These are phyloP conservation scores for Trinorchestia longiramus DNA, from an alignment of 1,140 invertebrate species.

Conservation along the genomic window DNA sequence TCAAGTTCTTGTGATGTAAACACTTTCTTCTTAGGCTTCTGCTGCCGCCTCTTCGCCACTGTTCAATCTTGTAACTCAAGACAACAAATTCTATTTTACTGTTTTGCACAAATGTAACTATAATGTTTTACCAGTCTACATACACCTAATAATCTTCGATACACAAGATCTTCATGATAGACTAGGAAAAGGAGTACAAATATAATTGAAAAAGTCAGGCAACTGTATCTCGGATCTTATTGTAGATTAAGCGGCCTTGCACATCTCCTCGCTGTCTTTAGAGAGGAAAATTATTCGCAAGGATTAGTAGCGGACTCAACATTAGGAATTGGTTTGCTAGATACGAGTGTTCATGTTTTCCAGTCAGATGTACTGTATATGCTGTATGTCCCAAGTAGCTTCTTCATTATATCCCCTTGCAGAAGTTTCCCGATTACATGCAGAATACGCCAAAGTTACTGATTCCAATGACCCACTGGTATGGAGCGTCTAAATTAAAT, in stretches of 20 bases:
- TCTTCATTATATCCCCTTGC: too few relatives aligned
- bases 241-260: background rate
- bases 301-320: background rate
- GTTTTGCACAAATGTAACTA: background rate
- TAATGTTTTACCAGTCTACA: background rate
- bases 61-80: background rate
- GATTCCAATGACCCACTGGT: too few relatives aligned
- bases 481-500: too few relatives aligned
- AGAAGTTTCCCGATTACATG: too few relatives aligned
- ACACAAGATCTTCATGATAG: background rate
- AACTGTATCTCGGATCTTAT: background rate
- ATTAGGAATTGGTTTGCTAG: background rate
- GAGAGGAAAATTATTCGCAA: background rate
- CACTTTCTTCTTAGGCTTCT: background rate
- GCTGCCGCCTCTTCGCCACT: background rate
- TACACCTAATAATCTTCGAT: background rate
- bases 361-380: too few relatives aligned
- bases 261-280: background rate
- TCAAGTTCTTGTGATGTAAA: constrained; percentile 18
- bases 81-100: background rate
- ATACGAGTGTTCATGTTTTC: background rate
- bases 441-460: too few relatives aligned
- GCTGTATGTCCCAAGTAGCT: too few relatives aligned
- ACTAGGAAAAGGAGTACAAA: background rate
- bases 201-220: background rate